Evolutionary conservation across 2,797 vertebrate genomes (phyloP).

Genomic region (Clamator glandarius): DNA sequence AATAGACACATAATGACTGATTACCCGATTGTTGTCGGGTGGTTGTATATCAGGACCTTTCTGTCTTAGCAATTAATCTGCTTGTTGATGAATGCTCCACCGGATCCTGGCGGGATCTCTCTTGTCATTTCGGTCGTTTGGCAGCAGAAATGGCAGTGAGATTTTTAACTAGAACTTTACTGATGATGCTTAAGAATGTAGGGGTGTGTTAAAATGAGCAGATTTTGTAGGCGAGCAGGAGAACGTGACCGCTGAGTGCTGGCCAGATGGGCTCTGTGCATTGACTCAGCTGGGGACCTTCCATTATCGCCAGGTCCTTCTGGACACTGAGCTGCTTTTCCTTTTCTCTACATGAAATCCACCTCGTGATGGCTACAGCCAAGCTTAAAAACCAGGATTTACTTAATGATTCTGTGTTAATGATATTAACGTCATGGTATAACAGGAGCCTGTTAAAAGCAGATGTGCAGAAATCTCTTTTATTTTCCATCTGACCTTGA

Average conservation of each 20-base stretch:
- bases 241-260: background rate
- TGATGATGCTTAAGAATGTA: background rate
- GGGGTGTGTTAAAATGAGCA: background rate
- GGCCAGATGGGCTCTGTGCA: too few species aligned
- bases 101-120: background rate
- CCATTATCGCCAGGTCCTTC: accelerated
- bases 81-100: background rate
- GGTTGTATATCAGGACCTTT: constrained; percentile 23
- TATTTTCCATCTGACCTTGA: constrained; percentile 39
- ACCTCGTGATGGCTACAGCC: background rate
- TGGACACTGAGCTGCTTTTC: background rate
- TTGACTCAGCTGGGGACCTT: background rate
- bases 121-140: background rate
- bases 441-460: constrained; percentile 5
- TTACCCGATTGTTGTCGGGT: background rate
- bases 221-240: background rate
- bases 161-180: background rate
- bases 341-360: background rate
- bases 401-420: background rate
- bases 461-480: background rate
- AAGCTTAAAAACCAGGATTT: constrained; percentile 3
- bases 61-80: constrained; percentile 26
- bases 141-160: background rate
- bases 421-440: constrained; percentile 4
- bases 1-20: constrained; percentile 10